Conservation (phyloP, 2,888 invertebrate genomes). For the Pterobdella sp. region DNA sequence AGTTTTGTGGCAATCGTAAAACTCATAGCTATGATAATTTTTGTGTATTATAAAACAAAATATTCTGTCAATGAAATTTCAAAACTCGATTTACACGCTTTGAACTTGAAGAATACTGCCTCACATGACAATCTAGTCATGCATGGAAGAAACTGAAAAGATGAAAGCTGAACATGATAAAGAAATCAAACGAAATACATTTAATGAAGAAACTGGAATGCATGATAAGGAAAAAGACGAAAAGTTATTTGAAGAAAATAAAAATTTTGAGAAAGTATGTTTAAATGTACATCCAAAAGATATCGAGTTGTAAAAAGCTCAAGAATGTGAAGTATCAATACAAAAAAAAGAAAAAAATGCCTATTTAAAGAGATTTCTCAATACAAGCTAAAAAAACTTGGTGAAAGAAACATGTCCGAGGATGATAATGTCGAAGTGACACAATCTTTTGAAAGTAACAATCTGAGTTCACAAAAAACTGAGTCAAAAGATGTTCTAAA, state of each 20-base stretch:
- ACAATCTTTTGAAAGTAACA: no score
- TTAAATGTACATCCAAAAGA: no score
- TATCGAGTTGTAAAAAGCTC: no score
- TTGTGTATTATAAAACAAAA: conserved; percentile 21
- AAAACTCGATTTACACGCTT: background rate
- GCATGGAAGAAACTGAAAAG: background rate
- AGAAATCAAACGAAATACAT: background rate
- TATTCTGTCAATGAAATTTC: background rate
- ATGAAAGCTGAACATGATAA: background rate
- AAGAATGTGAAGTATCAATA: no score
- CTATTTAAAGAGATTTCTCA: no score
- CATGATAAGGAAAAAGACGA: background rate
- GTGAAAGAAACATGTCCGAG: background rate
- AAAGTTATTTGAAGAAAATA: no score
- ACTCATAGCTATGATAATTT: conserved; percentile 5
- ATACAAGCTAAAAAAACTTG: no score
- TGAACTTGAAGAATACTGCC: background rate
- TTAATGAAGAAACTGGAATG: background rate
- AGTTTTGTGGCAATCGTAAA: conserved; percentile 24
- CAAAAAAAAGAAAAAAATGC: no score
- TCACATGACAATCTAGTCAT: background rate
- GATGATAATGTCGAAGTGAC: no score
- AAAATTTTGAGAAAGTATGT: no score
- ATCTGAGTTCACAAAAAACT: no score
- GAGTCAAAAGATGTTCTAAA: no score